Percentiles rank a stretch among this genome's conserved stretches.
phyloP scores from a whole-genome alignment of 2,888 invertebrate genomes.

The Aleiodes testaceus region DNA sequence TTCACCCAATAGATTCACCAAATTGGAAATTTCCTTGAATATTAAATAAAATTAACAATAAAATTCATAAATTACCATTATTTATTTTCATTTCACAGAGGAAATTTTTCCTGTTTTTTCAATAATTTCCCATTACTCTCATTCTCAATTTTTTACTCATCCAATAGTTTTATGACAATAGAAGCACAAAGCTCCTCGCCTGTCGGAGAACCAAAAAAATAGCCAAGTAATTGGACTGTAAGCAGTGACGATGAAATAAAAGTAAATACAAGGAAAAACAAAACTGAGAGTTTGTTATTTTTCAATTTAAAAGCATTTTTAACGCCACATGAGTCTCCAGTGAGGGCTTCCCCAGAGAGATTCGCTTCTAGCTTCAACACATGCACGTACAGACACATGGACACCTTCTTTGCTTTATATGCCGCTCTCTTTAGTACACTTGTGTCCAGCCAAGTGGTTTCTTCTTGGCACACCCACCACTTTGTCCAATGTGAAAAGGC shows the following conservation, averaged over 20 bases:
- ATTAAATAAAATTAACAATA: slow-evolving; percentile 1
- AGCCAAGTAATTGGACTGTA: slow-evolving; percentile 48
- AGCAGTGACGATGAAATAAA: slow-evolving; percentile 1
- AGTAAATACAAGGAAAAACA: not conserved
- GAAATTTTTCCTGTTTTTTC: no score
- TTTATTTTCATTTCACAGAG: no score
- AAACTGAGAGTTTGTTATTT: slow-evolving; percentile 47
- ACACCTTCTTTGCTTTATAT: slow-evolving; percentile 4
- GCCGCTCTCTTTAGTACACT: slow-evolving; percentile 19
- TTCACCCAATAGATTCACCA: slow-evolving; percentile 6
- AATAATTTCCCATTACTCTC: not conserved
- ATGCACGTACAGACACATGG: slow-evolving; percentile 8
- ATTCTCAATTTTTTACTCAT: not conserved
- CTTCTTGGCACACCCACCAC: slow-evolving; percentile 35
- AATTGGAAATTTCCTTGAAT: not conserved
- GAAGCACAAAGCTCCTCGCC: slow-evolving; percentile 19
- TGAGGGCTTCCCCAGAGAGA: not conserved
- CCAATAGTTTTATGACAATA: not conserved
- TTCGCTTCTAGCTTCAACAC: slow-evolving; percentile 15
- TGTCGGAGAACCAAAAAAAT: slow-evolving; percentile 35
- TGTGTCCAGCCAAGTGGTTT: slow-evolving; percentile 30
- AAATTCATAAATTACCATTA: no score
- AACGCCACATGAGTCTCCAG: slow-evolving; percentile 20
- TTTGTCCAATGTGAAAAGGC: slow-evolving; percentile 44
- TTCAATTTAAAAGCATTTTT: slow-evolving; percentile 49